Evolutionary conservation across 2,797 vertebrate genomes (phyloP), one percentile per base, ranked within the genome.

Genomic region (Borostomias antarcticus): DNA sequence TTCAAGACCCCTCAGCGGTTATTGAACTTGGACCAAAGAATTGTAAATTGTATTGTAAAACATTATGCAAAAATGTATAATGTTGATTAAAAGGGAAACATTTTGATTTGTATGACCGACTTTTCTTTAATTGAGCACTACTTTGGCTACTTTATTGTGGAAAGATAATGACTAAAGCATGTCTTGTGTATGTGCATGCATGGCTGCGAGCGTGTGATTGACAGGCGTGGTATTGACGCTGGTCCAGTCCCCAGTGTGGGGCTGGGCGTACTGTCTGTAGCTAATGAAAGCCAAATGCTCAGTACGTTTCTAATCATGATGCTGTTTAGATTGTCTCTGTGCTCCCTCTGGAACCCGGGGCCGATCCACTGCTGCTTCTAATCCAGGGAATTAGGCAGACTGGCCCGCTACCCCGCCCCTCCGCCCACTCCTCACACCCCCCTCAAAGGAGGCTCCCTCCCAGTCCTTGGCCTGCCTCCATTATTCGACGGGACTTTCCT

Each of bases 221-320:
- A 75, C 82, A 84, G 78, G 57, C 60, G 0, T 43, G 26, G 72
- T 75, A 64, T 58, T 73, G 74, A 79, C 1, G 23, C 56, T 61
- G 68, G 78, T 70, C 69, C 70, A 63, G 9, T 58, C 73, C 68
- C 76, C 76, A 56, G 71, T 63, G 37, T 74, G 67, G 71, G 69
- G 65, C 74, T 74, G 73, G 68, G 77, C 50, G 63, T 80, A 78
- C 69, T 79, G 82, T 72, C 83, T 83, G 72, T 43, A 56, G 68
- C 74, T 84, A 88, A 91, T 84, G 66, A 80, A 87, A 89, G 70
- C 84, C 90, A 89, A 82, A 89, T 89, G 89, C 57, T 60, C 54
- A 19, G 75, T 84, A 69, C 73, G 66, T 86, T 89, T 89, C 82
- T 74, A 85, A 86, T 86, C 82, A 77, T 9, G 59, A 78, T 67